Evolutionary conservation across 2,797 vertebrate species (phyloP), one percentile per base, ranked within the genome.

Genomic region (Rousettus madagascariensis): DNA sequence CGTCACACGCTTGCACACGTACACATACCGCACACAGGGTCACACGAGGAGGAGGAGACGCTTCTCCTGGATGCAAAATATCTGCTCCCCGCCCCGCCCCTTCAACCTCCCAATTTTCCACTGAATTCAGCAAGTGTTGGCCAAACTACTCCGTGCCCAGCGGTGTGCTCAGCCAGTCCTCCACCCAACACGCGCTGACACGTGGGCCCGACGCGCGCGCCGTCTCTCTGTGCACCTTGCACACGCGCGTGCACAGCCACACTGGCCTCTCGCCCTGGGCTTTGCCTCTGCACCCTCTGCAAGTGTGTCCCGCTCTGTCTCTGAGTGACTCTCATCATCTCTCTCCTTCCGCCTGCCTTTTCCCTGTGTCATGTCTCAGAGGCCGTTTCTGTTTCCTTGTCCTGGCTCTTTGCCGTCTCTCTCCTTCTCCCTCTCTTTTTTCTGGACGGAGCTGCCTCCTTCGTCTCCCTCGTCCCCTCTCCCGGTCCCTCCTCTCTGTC

Each of bases 201-300:
- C 1, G 2, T 49, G 0, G 36, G 10, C 55, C 38, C n/a, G 2
- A 6, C 11, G 0, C 55, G 26, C 0, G 3, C 55, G 24, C 1
- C 12, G 3, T 83, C 94, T 66, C 63, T 15, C 63, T 1, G 33
- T 80, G 8, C 41, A 6, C n/a, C 77, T 30, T 8, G 51, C 87
- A 2, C 55, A 38, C 1, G 20, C 66, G 5, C 3, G 2, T 38
- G 3, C 3, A 9, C 53, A 6, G 13, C 49, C 49, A 17, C 49
- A 5, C 4, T 1, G 15, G 49, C 49, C 49, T 16, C 49, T 49
- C 49, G 5, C 15, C 5, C 49, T 49, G 49, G 49, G 5, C 49
- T 49, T 5, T 5, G 49, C 49, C 49, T 51, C 43, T 2, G n/a
- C 4, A 19, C 38, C 20, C n/a, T 15, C 13, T 4, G 43, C 65